Percentiles rank a stretch among this genome's conserved stretches.
Conservation (phyloP, 2,113 vertebrate species). For the Gasterosteus aculeatus region DNA sequence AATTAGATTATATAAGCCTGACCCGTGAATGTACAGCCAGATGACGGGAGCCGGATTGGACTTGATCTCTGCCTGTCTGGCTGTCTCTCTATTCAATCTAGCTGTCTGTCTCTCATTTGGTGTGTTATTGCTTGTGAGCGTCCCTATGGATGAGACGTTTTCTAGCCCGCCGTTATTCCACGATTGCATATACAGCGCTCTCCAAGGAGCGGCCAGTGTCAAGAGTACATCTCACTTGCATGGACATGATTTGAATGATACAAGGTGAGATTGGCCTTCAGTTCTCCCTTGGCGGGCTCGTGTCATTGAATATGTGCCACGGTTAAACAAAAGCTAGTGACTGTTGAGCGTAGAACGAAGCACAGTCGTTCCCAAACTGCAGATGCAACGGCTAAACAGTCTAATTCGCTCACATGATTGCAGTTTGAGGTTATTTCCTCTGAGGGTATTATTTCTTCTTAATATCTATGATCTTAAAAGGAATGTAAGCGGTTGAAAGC, state of each 20-base stretch:
- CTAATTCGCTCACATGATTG: not conserved
- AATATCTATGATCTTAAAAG: slow-evolving; percentile 53
- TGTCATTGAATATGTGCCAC: slow-evolving; percentile 66
- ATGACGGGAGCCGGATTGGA: slow-evolving; percentile 79
- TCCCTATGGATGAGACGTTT: slow-evolving; percentile 78
- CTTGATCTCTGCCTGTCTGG: slow-evolving; percentile 83
- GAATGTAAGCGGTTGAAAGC: slow-evolving; percentile 41
- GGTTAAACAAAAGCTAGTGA: slow-evolving; percentile 34
- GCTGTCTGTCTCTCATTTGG: slow-evolving; percentile 79
- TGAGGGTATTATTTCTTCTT: slow-evolving; percentile 37
- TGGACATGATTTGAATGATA: slow-evolving; percentile 76
- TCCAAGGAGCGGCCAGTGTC: slow-evolving; percentile 74
- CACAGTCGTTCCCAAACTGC: slow-evolving; percentile 14
- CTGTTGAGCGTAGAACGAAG: slow-evolving; percentile 17
- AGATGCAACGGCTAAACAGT: not conserved
- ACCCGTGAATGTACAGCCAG: slow-evolving; percentile 76
- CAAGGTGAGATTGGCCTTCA: slow-evolving; percentile 57
- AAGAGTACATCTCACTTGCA: slow-evolving; percentile 70
- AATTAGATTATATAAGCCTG: slow-evolving; percentile 85
- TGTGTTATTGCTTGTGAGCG: slow-evolving; percentile 77
- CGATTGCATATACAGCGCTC: slow-evolving; percentile 70
- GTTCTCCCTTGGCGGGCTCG: slow-evolving; percentile 46
- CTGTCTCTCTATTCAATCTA: slow-evolving; percentile 84
- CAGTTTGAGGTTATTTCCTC: slow-evolving; percentile 35
- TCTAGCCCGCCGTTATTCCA: slow-evolving; percentile 61